Base-by-base conservation (phyloP, 2,888 invertebrate species). In the Lasioglossum vierecki region DNA sequence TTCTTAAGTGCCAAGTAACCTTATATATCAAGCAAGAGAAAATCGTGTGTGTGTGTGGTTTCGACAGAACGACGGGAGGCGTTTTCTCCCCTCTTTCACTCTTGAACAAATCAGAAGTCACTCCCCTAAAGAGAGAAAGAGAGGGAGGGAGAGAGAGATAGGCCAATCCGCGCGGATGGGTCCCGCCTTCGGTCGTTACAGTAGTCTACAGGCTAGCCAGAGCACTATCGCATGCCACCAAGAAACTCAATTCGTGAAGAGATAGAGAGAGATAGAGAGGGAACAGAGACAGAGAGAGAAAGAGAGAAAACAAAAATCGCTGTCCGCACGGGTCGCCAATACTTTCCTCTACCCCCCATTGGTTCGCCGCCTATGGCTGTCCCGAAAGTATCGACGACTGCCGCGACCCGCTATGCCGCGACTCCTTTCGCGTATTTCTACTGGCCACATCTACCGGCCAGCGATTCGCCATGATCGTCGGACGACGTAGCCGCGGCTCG, bases 171-270 rank as follows among this genome's bases (percentile, higher is more conserved):
- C 84, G 63, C 30, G 63, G 85, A 77, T 70, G 76, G 86, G 76
- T 53, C 81, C 79, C 82, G 85, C 83, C 70, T 82, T 86, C 84
- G 80, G 83, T 86, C 26, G 63, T 63, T 63, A 63, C 63, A 63
- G 63, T 79, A 81, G 70, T 89, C 90, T 90, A 90, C 89, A 84
- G 85, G 53, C 90, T 90, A 92, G 85, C 88, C 89, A 92, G 91
- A 92, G 89, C 89, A 92, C 91, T 92, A 92, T 92, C 90, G 89
- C 93, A 93, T 93, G 93, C 93, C 92, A 89, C 90, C 92, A 92
- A 92, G 91, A 92, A 93, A 92, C 90, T 90, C 90, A 88, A 87
- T 91, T 88, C 88, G 81, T 84, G 80, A 88, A 78, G 83, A 87
- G 76, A 88, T 76, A 83, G 75, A 77, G 80, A 84, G 30, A 88